Evolutionary conservation across 1,140 invertebrate genomes (phyloP), one percentile per base, ranked within the genome.

Genomic region (Grapholita molesta): DNA sequence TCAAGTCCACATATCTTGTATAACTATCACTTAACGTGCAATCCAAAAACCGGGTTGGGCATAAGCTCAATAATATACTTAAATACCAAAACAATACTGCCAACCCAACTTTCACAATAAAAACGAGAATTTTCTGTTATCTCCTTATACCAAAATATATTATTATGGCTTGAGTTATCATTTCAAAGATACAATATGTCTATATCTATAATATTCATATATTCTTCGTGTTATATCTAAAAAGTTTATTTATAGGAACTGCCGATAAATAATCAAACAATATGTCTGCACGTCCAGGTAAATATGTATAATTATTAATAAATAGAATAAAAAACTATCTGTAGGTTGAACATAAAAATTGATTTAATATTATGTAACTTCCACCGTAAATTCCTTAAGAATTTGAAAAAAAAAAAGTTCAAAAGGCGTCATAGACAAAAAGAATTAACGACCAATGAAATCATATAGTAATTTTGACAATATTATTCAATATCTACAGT

Each of bases 131-230:
- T 88, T 90, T 82, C 80, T 72, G 82, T 85, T 82, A 70, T 76
- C 76, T 87, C 76, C 89, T 88, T 89, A 89, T 91, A 91, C 89
- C 89, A 91, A 91, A 91, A 91, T 89, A 91, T 89, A 89, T 91
- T 89, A 89, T 90, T 90, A 91, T 91, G 89, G 89, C 89, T 85
- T 89, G 82, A 87, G 83, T 88, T 88, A 83, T 88, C 75, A 79
- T 86, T 89, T 89, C 77, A 78, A 86, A 88, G 82, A 89, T 86
- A 88, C 80, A 85, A 79, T 78, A 85, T 78, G 75, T 88, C 79
- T 88, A 84, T 88, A 80, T 21, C 23, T 70, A 70, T 52, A 66
- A 67, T 66, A 33, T 53, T 85, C 78, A 83, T 87, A 89, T 89
- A 84, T 79, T 80, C 78, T 87, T 85, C 81, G 79, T 86, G 81